A percentile compares a stretch with the other conserved stretches of the same genome.
phyloP scores from a whole-genome alignment of 1,140 invertebrate genomes.

The Leucophenga varia region DNA sequence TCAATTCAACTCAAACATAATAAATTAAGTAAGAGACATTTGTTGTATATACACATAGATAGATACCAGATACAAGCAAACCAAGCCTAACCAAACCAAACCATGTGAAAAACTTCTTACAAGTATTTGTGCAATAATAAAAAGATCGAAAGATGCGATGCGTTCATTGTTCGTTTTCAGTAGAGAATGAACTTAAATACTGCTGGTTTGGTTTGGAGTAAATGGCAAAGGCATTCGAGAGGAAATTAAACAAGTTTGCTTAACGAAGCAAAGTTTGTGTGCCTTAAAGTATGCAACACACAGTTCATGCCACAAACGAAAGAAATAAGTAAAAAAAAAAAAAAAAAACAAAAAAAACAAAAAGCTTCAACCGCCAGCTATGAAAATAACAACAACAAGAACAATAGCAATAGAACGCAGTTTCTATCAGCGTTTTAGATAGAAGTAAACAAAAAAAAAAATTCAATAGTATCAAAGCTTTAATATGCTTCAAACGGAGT shows the following conservation, averaged over 20 bases:
- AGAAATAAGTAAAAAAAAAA: neutral
- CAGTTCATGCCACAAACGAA: constrained; percentile 20
- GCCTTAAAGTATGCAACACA: constrained; percentile 45
- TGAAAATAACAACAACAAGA: no score
- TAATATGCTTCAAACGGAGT: no score
- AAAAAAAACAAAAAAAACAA: neutral
- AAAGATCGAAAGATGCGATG: neutral
- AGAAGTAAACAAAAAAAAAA: no score
- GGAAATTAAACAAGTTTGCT: constrained; percentile 52
- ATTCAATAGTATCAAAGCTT: no score
- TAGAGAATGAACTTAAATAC: constrained; percentile 21
- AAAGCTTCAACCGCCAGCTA: constrained; percentile 5
- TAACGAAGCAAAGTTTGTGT: constrained; percentile 40
- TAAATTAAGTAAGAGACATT: no score
- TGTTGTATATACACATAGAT: no score
- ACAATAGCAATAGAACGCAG: no score
- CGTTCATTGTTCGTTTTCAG: neutral
- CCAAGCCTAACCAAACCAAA: constrained; percentile 27
- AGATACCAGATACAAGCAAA: constrained; percentile 33
- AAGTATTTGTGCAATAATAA: constrained; percentile 21
- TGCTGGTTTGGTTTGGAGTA: constrained; percentile 27
- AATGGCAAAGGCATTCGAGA: constrained; percentile 32
- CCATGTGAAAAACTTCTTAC: constrained; percentile 33
- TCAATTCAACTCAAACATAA: no score
- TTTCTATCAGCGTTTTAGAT: no score